Evolutionary conservation across 2,888 invertebrate species (phyloP).

Genomic region (Calameuta idolon): DNA sequence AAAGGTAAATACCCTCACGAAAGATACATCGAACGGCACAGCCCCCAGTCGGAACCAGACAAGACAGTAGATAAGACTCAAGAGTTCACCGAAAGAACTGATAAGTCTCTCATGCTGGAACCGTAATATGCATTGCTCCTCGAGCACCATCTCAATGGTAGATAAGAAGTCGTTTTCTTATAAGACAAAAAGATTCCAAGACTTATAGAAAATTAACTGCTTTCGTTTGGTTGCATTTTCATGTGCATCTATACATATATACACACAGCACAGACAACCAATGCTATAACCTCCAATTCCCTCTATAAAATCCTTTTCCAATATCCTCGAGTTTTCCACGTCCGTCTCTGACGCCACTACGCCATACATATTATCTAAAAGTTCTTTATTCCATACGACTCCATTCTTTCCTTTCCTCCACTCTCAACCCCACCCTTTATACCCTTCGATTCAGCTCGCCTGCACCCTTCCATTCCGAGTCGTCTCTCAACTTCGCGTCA

Average conservation of each 20-base stretch:
- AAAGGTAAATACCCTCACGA: not conserved
- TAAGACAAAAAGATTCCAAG: not conserved
- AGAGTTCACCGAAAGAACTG: not conserved
- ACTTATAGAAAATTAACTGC: not conserved
- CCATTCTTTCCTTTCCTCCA: not conserved
- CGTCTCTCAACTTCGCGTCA: not conserved
- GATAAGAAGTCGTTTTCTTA: not conserved
- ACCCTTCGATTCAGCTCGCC: not conserved
- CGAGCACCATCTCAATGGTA: not conserved
- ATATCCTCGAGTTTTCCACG: not conserved
- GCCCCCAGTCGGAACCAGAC: not conserved
- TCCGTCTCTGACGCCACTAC: not conserved
- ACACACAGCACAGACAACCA: constrained; percentile 4
- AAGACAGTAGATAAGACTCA: not conserved
- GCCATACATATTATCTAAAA: not conserved
- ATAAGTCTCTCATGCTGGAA: not conserved
- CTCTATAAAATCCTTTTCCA: not conserved
- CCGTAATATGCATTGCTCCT: not conserved
- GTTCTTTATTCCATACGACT: not conserved
- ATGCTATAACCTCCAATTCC: not conserved
- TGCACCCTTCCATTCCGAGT: not conserved
- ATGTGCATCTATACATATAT: not conserved
- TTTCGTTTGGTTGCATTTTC: not conserved
- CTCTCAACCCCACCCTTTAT: not conserved
- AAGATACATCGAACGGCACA: not conserved